Evolutionary conservation across 1,140 invertebrate species (phyloP).

Genomic region (Formica exsecta): DNA sequence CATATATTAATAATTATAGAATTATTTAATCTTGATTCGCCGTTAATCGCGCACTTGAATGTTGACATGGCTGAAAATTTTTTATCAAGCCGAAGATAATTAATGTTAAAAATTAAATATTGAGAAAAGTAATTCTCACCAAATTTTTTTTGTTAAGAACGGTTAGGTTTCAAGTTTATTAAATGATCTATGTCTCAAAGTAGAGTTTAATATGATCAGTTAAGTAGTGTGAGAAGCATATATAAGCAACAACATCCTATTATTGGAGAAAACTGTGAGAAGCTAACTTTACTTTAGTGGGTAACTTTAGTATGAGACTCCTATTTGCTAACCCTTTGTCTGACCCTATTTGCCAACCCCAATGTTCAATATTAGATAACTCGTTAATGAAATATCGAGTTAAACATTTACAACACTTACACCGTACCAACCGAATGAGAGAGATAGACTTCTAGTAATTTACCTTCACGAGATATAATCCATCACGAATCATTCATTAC

Average conservation of each 20-base stretch:
- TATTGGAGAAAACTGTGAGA: slow-evolving; percentile 46
- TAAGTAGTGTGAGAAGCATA: neutral
- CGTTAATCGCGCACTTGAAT: neutral
- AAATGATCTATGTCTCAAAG: neutral
- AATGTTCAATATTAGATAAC: slow-evolving; percentile 52
- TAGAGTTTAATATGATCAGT: neutral
- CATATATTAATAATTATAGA: neutral
- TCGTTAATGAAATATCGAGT: slow-evolving; percentile 55
- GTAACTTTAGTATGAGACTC: slow-evolving; percentile 29
- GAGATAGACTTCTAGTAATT: slow-evolving; percentile 7
- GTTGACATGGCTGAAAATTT: neutral
- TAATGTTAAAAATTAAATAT: neutral
- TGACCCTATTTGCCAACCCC: slow-evolving; percentile 44
- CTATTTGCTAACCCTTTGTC: slow-evolving; percentile 54
- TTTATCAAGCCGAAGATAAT: neutral
- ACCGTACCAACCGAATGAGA: neutral
- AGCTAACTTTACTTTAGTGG: slow-evolving; percentile 24
- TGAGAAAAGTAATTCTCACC: neutral
- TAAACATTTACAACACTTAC: slow-evolving; percentile 50
- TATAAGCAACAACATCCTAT: neutral
- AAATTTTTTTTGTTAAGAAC: neutral
- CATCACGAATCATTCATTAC: neutral
- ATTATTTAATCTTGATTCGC: slow-evolving; percentile 16
- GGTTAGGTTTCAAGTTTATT: neutral
- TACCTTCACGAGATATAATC: slow-evolving; percentile 8